phyloP scores from a whole-genome alignment of 2,888 invertebrate genomes.

The Crematogaster levior region DNA sequence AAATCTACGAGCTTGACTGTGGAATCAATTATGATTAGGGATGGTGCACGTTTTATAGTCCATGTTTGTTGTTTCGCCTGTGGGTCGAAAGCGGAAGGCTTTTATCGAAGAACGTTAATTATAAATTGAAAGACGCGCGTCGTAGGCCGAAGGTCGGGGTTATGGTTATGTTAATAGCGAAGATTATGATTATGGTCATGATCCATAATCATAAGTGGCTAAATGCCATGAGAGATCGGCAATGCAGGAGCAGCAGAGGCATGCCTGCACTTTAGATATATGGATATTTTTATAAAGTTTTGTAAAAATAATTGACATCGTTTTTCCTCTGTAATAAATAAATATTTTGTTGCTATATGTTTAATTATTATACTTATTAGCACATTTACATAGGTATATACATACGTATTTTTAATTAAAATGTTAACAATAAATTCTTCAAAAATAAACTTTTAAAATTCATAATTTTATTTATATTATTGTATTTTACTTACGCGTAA shows the following conservation, averaged over 20 bases:
- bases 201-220: conserved; percentile 43
- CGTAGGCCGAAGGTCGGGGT: conserved; percentile 46
- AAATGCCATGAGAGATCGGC: conserved; percentile 35
- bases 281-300: not conserved
- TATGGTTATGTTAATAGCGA: conserved; percentile 52
- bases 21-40: conserved; percentile 12
- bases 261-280: conserved; percentile 7
- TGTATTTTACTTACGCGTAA: not conserved
- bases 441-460: not conserved
- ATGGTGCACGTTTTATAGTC: not conserved
- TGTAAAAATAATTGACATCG: not conserved
- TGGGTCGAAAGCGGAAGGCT: conserved; percentile 40
- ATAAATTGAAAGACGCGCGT: conserved; percentile 47
- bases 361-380: not conserved
- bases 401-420: not conserved
- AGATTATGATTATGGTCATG: conserved; percentile 49
- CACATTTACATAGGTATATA: not conserved
- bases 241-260: conserved; percentile 9
- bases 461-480: not conserved
- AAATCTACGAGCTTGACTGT: not conserved
- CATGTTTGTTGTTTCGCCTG: conserved; percentile 29
- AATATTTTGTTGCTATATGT: not conserved
- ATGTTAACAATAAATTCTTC: not conserved
- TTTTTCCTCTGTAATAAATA: not conserved
- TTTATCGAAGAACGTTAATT: conserved; percentile 56